Conservation (phyloP, 2,888 invertebrate genomes). For the Gryllus longicercus region DNA sequence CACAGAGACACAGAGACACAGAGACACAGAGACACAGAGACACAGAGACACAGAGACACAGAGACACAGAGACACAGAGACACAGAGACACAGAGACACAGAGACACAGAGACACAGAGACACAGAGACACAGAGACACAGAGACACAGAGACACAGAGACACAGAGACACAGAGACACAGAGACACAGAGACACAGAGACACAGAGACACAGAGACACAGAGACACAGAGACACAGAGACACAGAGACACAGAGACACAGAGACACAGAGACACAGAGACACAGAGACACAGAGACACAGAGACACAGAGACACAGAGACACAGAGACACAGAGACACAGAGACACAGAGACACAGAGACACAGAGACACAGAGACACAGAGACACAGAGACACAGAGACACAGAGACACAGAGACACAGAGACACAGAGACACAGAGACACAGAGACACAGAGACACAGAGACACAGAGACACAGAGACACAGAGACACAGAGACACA, state of each 20-base stretch:
- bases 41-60: background rate
- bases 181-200: slow-evolving; percentile 20
- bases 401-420: slow-evolving; percentile 19
- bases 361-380: slow-evolving; percentile 11
- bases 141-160: background rate
- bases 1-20: background rate
- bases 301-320: slow-evolving; percentile 19
- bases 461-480: slow-evolving; percentile 17
- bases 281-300: slow-evolving; percentile 21
- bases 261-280: background rate
- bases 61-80: background rate
- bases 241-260: slow-evolving; percentile 1
- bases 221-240: background rate
- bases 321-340: slow-evolving; percentile 12
- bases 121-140: background rate
- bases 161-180: slow-evolving; percentile 4
- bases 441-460: slow-evolving; percentile 20
- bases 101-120: background rate
- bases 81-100: background rate
- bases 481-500: background rate
- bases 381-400: slow-evolving; percentile 19
- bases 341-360: background rate
- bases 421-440: slow-evolving; percentile 19
- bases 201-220: slow-evolving; percentile 18
- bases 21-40: background rate